Evolutionary conservation across 2,888 invertebrate genomes (phyloP), one percentile per base, ranked within the genome.

Genomic region (Acanthosepion lycidas): DNA sequence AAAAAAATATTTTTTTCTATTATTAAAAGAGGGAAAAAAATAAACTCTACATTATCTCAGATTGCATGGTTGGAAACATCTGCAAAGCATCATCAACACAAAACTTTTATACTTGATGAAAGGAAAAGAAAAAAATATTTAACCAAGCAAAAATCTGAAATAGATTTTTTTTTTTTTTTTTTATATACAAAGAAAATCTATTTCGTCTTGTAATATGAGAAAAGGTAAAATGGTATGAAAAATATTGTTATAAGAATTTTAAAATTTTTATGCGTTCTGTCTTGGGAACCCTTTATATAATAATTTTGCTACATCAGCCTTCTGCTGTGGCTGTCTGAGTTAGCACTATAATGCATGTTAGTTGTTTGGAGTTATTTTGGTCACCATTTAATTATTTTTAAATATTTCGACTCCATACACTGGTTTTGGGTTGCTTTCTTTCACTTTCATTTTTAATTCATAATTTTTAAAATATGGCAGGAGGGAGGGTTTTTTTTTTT

Each of bases 361-460:
- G n/a, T 78, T 78, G 78, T 78, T 78, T n/a, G n/a, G 78, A 78
- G 78, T n/a, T n/a, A 78, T 78, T 28, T 12, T n/a, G n/a, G 12
- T 12, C n/a, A 3, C 3, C 20, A 20, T 59, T 59, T 59, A 59
- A 59, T 59, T 59, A 42, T 20, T 78, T n/a, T 78, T 15, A 15
- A n/a, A 6, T 33, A n/a, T n/a, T 78, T n/a, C n/a, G 12, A 78
- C n/a, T 78, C n/a, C 78, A 78, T 78, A n/a, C 78, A 78, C 78
- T 78, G 78, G 78, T 78, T 78, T 78, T 78, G 78, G 78, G 78
- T n/a, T n/a, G 78, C 78, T 78, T 78, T 78, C 15, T 78, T 78
- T 78, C n/a, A 12, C 33, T 78, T 78, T 59, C 59, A 20, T 59
- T 78, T 78, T 78, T 78, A n/a, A n/a, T 78, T 78, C 78, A 18